phyloP scores from a whole-genome alignment of 2,113 vertebrate species.

The Tricholaema leucomelas region DNA sequence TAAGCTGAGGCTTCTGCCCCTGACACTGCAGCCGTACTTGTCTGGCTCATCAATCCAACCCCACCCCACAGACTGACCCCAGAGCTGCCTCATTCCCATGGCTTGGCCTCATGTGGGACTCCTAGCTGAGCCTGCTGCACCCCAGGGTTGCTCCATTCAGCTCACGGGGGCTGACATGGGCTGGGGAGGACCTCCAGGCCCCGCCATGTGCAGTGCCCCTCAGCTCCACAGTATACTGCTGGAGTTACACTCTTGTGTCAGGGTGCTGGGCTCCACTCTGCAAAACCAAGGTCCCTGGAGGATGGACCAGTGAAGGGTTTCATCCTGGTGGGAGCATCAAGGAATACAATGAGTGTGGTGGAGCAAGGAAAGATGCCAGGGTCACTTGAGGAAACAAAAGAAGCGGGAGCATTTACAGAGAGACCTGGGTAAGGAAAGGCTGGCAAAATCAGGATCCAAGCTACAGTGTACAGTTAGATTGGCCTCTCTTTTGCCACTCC shows the following conservation, averaged over 20 bases:
- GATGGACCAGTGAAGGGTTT: neutral
- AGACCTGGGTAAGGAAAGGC: neutral
- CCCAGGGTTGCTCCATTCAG: neutral
- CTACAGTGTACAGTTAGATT: neutral
- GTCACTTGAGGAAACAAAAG: neutral
- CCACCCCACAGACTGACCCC: neutral
- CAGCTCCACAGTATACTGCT: neutral
- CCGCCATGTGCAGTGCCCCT: neutral
- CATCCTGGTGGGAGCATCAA: neutral
- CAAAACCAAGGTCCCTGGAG: neutral
- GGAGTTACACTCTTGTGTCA: neutral
- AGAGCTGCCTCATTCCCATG: neutral
- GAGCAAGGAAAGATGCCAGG: neutral
- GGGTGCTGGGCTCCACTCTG: neutral
- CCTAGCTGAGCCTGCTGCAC: neutral
- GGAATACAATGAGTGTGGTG: fast-evolving
- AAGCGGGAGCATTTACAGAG: neutral
- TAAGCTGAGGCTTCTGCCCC: neutral
- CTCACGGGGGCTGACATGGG: neutral
- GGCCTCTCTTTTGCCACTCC: neutral
- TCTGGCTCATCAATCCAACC: neutral
- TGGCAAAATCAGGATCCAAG: neutral
- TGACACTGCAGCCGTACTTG: neutral
- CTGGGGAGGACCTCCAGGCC: neutral
- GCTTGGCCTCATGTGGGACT: neutral